Base-by-base conservation (phyloP, 2,888 invertebrate species). In the Brenthis daphne region DNA sequence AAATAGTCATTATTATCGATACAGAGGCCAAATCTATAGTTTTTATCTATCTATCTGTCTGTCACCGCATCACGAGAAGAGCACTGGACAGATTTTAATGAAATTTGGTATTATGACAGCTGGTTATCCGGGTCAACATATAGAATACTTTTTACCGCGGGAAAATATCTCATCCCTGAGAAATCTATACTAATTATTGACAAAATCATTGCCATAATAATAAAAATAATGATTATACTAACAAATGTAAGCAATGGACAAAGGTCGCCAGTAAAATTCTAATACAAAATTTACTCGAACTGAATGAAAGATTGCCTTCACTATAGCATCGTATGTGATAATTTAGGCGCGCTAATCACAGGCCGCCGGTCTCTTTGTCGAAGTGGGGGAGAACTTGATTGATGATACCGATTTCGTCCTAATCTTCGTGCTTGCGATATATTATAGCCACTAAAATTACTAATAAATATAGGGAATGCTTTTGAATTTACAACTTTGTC, bases 331-430 rank as follows among this genome's bases (percentile, higher is more conserved):
- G 60, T 58, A 47, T 64, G 67, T 63, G 87, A 88, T 88, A 88
- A 87, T 88, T 85, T 83, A 81, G 79, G 81, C 78, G 83, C 86
- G 83, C 87, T 89, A 89, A 89, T 89, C 88, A 88, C 86, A 83
- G 80, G 82, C 82, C 80, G 79, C 79, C 77, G 79, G 77, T 81
- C 81, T 81, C 85, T 85, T 85, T 85, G 86, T 85, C 79, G 84
- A 81, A 82, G 60, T 58, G 24, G 50, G 82, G 81, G 83, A 79
- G 77, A 77, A 76, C 82, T 81, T 88, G 89, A 89, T 89, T 89
- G 88, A 89, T 89, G 88, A 85, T 79, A 80, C 80, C 82, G 79
- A 77, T 80, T 83, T 78, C 73, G 76, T 79, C 80, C 80, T 85
- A 83, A 85, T 85, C 84, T 81, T 77, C 56, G 58, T 61, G 64